Conservation (phyloP, 2,113 vertebrate species). For the Tupaia tana region DNA sequence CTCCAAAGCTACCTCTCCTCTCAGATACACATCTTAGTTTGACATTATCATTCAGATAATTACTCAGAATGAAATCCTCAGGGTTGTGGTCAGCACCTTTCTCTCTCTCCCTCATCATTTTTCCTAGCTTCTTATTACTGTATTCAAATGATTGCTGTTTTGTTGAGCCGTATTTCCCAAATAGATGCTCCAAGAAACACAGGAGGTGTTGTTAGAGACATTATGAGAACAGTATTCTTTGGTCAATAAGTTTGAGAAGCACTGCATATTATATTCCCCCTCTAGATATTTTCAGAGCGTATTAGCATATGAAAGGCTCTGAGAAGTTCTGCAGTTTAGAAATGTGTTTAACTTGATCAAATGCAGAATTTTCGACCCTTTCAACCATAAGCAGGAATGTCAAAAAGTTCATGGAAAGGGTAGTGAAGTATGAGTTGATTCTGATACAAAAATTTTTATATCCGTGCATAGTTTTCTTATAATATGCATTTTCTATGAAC, state of each 20-base stretch:
- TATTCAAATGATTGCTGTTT: background rate
- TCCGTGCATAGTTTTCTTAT: too few relatives aligned
- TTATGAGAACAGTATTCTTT: background rate
- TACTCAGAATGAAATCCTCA: background rate
- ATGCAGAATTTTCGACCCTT: background rate
- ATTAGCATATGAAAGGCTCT: background rate
- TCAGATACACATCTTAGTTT: background rate
- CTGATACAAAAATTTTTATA: too few relatives aligned
- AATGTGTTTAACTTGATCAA: background rate
- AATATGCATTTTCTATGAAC: too few relatives aligned
- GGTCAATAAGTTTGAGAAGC: background rate
- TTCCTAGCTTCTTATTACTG: background rate
- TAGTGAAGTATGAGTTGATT: too few relatives aligned
- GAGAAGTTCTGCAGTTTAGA: background rate
- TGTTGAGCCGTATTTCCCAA: background rate
- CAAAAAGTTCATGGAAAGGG: too few relatives aligned
- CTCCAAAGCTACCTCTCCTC: background rate
- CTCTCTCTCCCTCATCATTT: background rate
- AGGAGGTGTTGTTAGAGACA: background rate
- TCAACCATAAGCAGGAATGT: background rate
- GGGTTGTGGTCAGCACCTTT: background rate
- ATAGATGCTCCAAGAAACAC: background rate
- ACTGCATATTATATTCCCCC: background rate
- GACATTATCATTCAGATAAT: background rate
- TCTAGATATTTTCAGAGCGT: background rate